These are phyloP conservation scores for Eulemur rubriventer DNA, from an alignment of 2,797 vertebrate species.

Conservation along the genomic window DNA sequence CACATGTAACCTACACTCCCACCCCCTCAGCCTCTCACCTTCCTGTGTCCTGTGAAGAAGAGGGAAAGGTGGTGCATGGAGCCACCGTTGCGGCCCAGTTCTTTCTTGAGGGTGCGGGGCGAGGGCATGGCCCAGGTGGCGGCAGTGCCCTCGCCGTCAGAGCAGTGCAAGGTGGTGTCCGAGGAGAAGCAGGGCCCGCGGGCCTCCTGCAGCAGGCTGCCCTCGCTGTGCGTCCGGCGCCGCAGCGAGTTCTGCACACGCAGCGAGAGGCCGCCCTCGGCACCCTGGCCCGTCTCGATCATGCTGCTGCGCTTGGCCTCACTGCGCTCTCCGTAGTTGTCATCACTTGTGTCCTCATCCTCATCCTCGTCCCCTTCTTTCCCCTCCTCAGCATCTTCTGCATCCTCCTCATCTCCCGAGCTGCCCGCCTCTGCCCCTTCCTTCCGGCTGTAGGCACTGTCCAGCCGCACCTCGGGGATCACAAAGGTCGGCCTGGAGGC, in stretches of 20 bases:
- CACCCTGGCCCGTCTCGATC: slow-evolving; percentile 89
- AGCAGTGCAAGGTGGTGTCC: slow-evolving; percentile 95
- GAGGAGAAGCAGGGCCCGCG: slow-evolving; percentile 93
- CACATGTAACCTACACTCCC: fast-evolving
- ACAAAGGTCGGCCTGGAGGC: slow-evolving; percentile 88
- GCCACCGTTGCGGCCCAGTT: slow-evolving; percentile 93
- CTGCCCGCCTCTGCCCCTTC: slow-evolving; percentile 83
- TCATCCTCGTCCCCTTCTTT: slow-evolving; percentile 83
- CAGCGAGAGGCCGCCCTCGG: slow-evolving; percentile 89
- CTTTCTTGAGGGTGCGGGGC: slow-evolving; percentile 95
- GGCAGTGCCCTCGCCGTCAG: slow-evolving; percentile 85
- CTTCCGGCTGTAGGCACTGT: slow-evolving; percentile 89
- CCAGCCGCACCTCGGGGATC: slow-evolving; percentile 94
- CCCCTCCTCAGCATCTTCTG: slow-evolving; percentile 89
- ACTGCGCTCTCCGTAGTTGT: slow-evolving; percentile 88
- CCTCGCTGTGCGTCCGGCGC: slow-evolving; percentile 96
- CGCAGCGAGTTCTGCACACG: slow-evolving; percentile 94
- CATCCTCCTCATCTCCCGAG: slow-evolving; percentile 86
- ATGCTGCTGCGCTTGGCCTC: slow-evolving; percentile 94
- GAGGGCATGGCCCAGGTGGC: slow-evolving; percentile 93
- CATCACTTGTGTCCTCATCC: slow-evolving; percentile 89
- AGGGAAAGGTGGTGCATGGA: slow-evolving; percentile 96
- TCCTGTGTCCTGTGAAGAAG: slow-evolving; percentile 94
- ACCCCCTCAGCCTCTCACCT: slow-evolving; percentile 84
- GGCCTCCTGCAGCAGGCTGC: slow-evolving; percentile 95